phyloP scores from a whole-genome alignment of 2,888 invertebrate species.

The Molanna angustata region DNA sequence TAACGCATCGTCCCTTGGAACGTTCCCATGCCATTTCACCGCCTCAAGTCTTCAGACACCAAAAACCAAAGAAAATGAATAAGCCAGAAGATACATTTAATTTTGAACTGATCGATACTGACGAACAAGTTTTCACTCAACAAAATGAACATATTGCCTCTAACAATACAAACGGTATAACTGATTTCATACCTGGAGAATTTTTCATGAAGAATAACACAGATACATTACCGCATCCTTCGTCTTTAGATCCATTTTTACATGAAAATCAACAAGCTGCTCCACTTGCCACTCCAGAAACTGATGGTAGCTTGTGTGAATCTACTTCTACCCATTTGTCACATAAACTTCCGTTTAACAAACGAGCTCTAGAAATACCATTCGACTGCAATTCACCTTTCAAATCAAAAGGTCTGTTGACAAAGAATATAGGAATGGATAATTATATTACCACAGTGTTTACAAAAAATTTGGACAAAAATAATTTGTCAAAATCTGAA shows the following conservation, averaged over 20 bases:
- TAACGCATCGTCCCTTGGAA: slow-evolving; percentile 73
- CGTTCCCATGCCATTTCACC: slow-evolving; percentile 62
- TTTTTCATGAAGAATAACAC: slow-evolving; percentile 46
- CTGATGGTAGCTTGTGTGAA: slow-evolving; percentile 58
- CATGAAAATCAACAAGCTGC: slow-evolving; percentile 40
- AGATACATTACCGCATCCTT: slow-evolving; percentile 41
- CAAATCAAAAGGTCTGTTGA: slow-evolving; percentile 58
- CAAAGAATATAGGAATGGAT: slow-evolving; percentile 68
- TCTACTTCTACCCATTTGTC: slow-evolving; percentile 54
- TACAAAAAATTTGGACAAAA: slow-evolving; percentile 48
- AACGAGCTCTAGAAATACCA: slow-evolving; percentile 47
- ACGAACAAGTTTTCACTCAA: slow-evolving; percentile 58
- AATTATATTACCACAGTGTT: slow-evolving; percentile 69
- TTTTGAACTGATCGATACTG: slow-evolving; percentile 81
- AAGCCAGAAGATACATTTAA: slow-evolving; percentile 76
- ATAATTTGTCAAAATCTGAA: slow-evolving; percentile 14
- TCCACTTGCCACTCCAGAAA: slow-evolving; percentile 61
- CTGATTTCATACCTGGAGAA: slow-evolving; percentile 53
- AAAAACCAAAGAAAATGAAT: slow-evolving; percentile 63
- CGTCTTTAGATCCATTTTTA: slow-evolving; percentile 47
- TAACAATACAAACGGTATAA: slow-evolving; percentile 47
- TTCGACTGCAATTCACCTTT: slow-evolving; percentile 43
- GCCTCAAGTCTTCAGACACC: slow-evolving; percentile 65
- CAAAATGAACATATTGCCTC: slow-evolving; percentile 49
- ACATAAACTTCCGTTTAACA: slow-evolving; percentile 46